Percentiles rank a stretch among this genome's conserved stretches.
Evolutionary conservation across 2,888 invertebrate genomes (phyloP).

Genomic region (Meandrusa payeni): DNA sequence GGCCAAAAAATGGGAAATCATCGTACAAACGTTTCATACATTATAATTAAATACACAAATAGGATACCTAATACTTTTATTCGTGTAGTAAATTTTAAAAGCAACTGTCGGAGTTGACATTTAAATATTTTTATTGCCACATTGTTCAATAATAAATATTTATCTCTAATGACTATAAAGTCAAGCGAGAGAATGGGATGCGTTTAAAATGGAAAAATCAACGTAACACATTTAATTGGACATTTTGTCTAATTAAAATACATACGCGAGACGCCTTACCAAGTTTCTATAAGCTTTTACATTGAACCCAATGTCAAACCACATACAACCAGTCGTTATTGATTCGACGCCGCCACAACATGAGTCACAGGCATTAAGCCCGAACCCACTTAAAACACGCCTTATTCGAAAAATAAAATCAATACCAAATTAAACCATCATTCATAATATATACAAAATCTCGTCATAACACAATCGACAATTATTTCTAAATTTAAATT

Average conservation of each 20-base stretch:
- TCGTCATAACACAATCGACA: not conserved
- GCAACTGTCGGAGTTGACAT: too few relatives aligned
- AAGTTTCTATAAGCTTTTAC: constrained; percentile 29
- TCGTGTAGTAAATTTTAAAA: too few relatives aligned
- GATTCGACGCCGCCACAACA: constrained; percentile 42
- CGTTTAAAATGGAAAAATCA: too few relatives aligned
- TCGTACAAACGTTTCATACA: too few relatives aligned
- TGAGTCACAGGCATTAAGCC: constrained; percentile 51
- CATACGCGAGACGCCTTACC: not conserved
- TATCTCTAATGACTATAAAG: too few relatives aligned
- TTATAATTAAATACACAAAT: too few relatives aligned
- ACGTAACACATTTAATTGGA: too few relatives aligned
- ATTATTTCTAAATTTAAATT: not conserved
- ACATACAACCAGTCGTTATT: constrained; percentile 44
- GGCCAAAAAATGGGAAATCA: too few relatives aligned
- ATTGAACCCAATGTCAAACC: constrained; percentile 47
- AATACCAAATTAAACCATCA: not conserved
- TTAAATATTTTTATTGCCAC: too few relatives aligned
- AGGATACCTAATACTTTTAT: too few relatives aligned
- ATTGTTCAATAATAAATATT: too few relatives aligned
- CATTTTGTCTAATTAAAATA: not conserved
- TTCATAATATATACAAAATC: not conserved
- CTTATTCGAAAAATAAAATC: constrained; percentile 36
- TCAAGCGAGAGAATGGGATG: too few relatives aligned
- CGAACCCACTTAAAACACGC: constrained; percentile 34